A percentile compares a stretch with the other conserved stretches of the same genome.
Conservation (phyloP, 2,113 vertebrate species). For the Microtus richardsoni region DNA sequence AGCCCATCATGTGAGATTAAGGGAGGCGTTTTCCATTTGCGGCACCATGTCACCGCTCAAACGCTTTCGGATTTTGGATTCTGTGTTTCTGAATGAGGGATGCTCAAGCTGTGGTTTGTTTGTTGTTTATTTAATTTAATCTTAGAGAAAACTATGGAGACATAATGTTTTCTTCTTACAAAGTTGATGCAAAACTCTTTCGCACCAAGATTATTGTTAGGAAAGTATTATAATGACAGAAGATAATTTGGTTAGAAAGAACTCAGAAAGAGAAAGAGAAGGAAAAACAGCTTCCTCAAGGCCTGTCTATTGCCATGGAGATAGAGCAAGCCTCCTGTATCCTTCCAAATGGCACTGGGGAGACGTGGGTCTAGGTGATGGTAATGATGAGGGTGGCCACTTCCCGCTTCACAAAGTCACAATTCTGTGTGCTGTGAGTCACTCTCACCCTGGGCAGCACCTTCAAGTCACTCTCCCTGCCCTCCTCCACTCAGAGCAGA, state of each 20-base stretch:
- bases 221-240: background rate
- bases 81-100: background rate
- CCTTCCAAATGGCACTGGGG: too few species aligned
- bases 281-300: background rate
- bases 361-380: background rate
- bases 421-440: rapidly evolving
- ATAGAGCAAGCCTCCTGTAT: background rate
- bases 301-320: background rate
- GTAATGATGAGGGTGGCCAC: background rate
- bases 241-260: background rate
- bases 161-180: background rate
- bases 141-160: background rate
- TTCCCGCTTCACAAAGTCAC: background rate
- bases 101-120: background rate
- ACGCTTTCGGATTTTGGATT: background rate
- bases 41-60: background rate
- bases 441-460: too few species aligned
- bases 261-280: background rate
- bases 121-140: background rate
- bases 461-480: rapidly evolving
- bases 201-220: background rate
- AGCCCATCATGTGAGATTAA: background rate
- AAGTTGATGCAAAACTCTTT: background rate
- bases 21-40: background rate
- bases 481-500: rapidly evolving